Percentiles rank a stretch among this genome's conserved stretches.
Conservation (phyloP, 1,140 invertebrate species). For the Portunus trituberculatus region DNA sequence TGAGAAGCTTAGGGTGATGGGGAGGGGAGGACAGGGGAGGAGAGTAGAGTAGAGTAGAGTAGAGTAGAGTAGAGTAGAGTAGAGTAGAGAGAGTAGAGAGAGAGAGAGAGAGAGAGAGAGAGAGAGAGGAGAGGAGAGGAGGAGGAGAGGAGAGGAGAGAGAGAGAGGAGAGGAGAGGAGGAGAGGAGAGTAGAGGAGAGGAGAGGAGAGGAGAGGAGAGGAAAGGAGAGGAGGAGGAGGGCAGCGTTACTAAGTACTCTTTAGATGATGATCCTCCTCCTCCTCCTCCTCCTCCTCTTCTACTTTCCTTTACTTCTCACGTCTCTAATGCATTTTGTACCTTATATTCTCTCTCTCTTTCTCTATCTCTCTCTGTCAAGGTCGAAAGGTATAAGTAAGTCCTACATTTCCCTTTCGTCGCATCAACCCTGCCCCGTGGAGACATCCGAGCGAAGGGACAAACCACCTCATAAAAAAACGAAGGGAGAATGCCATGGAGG, state of each 20-base stretch:
- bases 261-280: neutral
- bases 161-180: neutral
- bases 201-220: no score
- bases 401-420: neutral
- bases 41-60: neutral
- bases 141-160: neutral
- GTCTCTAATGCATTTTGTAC: neutral
- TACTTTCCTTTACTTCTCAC: neutral
- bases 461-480: neutral
- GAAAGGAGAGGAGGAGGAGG: neutral
- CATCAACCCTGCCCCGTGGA: neutral
- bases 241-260: neutral
- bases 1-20: neutral
- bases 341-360: neutral
- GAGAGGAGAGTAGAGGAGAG: no score
- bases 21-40: neutral
- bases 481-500: neutral
- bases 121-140: neutral
- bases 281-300: no score
- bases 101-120: no score
- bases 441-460: neutral
- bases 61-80: no score
- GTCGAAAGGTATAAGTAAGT: neutral
- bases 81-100: no score
- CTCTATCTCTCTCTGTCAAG: neutral